A percentile compares a stretch with the other conserved stretches of the same genome.
Conservation (phyloP, 2,113 vertebrate genomes). For the Pithys albifrons region DNA sequence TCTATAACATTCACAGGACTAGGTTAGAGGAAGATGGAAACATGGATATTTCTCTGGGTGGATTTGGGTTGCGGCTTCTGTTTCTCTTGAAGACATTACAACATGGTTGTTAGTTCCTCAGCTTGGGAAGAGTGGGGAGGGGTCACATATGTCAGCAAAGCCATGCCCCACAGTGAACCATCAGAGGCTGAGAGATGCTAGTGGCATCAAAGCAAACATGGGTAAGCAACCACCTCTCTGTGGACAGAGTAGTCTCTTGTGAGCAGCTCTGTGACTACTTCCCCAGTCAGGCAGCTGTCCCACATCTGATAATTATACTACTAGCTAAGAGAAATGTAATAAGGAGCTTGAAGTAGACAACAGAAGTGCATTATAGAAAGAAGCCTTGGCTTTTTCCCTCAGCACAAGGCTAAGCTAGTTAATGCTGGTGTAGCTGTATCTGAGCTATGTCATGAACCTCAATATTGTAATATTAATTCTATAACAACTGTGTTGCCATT, state of each 20-base stretch:
- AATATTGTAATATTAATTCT: conserved; percentile 42
- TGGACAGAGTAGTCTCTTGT: not conserved
- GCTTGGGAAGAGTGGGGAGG: not conserved
- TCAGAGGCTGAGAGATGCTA: not conserved
- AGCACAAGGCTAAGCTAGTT: not conserved
- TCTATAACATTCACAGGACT: not conserved
- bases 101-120: not conserved
- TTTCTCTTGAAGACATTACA: not conserved
- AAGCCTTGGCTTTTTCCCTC: not conserved
- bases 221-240: not conserved
- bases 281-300: not conserved
- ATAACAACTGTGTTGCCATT: conserved; percentile 26
- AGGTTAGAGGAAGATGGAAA: not conserved
- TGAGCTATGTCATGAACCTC: not conserved
- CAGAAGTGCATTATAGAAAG: not conserved
- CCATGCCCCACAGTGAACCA: not conserved
- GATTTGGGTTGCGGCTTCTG: not conserved
- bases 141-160: not conserved
- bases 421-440: conserved; percentile 14
- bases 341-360: not conserved
- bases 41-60: not conserved
- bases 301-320: not conserved
- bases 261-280: not conserved
- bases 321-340: not conserved
- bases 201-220: not conserved